A percentile compares a stretch with the other conserved stretches of the same genome.
phyloP scores from a whole-genome alignment of 2,797 vertebrate genomes.

The Emys orbicularis region DNA sequence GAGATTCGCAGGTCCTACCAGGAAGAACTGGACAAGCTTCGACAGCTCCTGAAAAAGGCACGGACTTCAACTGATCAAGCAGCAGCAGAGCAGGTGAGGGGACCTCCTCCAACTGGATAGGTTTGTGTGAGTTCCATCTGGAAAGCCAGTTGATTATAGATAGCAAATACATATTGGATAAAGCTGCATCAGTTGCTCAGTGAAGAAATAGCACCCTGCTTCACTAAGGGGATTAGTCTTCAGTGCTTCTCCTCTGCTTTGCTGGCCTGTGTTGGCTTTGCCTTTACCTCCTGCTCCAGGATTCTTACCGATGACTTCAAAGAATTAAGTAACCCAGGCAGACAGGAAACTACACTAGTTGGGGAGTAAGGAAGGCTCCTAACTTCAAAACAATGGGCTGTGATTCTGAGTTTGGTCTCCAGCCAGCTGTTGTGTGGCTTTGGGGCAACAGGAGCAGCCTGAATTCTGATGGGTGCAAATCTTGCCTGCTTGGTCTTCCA shows the following conservation, averaged over 20 bases:
- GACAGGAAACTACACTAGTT: neutral
- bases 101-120: neutral
- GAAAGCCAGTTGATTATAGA: neutral
- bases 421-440: fast-evolving
- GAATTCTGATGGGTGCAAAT: neutral
- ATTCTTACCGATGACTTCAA: neutral
- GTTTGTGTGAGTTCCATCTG: neutral
- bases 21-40: conserved; percentile 88
- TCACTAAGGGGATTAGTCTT: neutral
- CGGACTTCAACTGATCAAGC: conserved; percentile 86
- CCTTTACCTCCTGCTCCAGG: neutral
- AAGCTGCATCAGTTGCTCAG: neutral
- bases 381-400: neutral
- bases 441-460: neutral
- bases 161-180: neutral
- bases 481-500: neutral
- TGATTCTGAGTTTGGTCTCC: neutral
- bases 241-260: neutral
- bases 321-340: neutral
- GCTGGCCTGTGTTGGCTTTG: neutral
- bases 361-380: neutral
- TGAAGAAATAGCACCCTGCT: fast-evolving
- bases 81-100: conserved; percentile 88
- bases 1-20: conserved; percentile 87
- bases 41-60: conserved; percentile 88